Conservation (phyloP, 2,888 invertebrate genomes). For the Pteria penguin region DNA sequence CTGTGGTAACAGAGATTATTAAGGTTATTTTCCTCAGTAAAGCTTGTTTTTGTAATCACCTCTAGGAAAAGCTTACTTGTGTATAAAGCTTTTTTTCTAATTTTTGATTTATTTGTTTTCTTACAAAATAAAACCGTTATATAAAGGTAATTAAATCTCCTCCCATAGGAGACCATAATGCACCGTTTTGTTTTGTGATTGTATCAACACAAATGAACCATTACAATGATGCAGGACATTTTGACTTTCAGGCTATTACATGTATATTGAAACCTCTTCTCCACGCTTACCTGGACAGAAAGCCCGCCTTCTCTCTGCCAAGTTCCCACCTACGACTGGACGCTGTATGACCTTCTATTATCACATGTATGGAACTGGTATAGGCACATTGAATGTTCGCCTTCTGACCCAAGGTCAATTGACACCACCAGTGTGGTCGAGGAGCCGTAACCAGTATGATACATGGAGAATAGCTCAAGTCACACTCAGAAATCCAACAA, state of each 20-base stretch:
- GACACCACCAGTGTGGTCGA: slow-evolving; percentile 63
- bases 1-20: too few species aligned
- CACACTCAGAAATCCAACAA: slow-evolving; percentile 57
- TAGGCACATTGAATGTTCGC: slow-evolving; percentile 68
- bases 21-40: too few species aligned
- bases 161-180: too few species aligned
- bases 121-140: too few species aligned
- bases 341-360: slow-evolving; percentile 74
- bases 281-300: slow-evolving; percentile 57
- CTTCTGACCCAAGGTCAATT: slow-evolving; percentile 45
- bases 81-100: too few species aligned
- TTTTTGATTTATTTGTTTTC: too few species aligned
- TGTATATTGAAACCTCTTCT: slow-evolving; percentile 68
- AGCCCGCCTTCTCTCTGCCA: slow-evolving; percentile 65
- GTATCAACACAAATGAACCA: too few species aligned
- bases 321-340: slow-evolving; percentile 59
- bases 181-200: too few species aligned
- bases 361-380: slow-evolving; percentile 72
- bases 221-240: too few species aligned
- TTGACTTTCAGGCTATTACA: slow-evolving; percentile 75
- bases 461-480: slow-evolving; percentile 70
- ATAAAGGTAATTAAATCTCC: too few species aligned
- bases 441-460: slow-evolving; percentile 64
- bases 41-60: too few species aligned
- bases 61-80: too few species aligned